A percentile compares a stretch with the other conserved stretches of the same genome.
Conservation (phyloP, 2,888 invertebrate genomes). For the Aplocera efformata region DNA sequence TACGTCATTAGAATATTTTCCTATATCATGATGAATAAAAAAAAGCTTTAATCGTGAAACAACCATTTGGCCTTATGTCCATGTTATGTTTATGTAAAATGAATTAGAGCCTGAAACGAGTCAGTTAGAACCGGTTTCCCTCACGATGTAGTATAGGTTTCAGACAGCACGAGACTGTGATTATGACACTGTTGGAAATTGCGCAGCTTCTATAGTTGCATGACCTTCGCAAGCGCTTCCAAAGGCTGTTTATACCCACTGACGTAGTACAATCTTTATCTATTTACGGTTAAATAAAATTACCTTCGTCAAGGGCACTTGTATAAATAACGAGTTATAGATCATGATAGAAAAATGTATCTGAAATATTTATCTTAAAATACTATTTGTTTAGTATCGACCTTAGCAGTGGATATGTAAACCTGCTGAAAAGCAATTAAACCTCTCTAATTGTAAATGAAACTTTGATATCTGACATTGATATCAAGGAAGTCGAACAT, state of each 20-base stretch:
- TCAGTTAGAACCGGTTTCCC: conserved; percentile 10
- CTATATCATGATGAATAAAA: neutral
- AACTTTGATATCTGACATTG: neutral
- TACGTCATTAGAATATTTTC: neutral
- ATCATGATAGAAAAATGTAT: too few species aligned
- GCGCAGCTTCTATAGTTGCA: conserved; percentile 15
- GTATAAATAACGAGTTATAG: too few species aligned
- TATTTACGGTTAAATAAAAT: conserved; percentile 15
- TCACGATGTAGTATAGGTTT: conserved; percentile 9
- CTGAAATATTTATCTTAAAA: conserved; percentile 4
- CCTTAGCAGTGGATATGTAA: neutral
- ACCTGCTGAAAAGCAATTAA: conserved; percentile 4
- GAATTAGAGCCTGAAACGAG: conserved; percentile 10
- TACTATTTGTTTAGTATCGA: conserved; percentile 1
- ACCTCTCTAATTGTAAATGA: neutral
- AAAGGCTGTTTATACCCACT: conserved; percentile 17
- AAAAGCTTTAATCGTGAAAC: conserved; percentile 8
- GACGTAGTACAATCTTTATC: conserved; percentile 6
- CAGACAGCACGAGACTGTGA: conserved; percentile 16
- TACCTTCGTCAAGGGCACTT: conserved; percentile 8
- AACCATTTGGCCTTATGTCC: conserved; percentile 1
- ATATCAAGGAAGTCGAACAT: neutral
- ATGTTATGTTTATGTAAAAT: conserved; percentile 9
- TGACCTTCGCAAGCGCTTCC: conserved; percentile 16
- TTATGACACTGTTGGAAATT: conserved; percentile 15